Conservation (phyloP, 2,888 invertebrate species). For the Platerodrilus igneus region DNA sequence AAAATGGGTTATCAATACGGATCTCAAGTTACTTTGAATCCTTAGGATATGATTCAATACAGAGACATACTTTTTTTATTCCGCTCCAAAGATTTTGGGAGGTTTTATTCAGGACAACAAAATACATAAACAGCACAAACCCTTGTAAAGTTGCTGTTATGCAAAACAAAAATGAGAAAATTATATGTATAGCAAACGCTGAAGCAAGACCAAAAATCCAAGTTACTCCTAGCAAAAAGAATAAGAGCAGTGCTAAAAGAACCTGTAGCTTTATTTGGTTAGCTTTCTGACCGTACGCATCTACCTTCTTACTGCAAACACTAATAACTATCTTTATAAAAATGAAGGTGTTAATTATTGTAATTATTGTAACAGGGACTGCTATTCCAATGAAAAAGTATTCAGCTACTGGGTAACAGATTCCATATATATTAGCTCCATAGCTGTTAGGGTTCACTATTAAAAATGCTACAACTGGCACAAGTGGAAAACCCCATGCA, state of each 20-base stretch:
- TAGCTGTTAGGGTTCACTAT: conserved; percentile 47
- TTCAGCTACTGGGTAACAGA: conserved; percentile 52
- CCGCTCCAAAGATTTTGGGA: conserved; percentile 50
- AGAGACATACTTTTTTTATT: conserved; percentile 22
- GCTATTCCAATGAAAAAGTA: conserved; percentile 52
- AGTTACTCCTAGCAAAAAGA: conserved; percentile 55
- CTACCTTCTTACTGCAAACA: conserved; percentile 49
- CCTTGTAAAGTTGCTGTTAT: conserved; percentile 53
- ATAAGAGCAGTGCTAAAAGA: conserved; percentile 52
- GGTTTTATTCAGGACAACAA: conserved; percentile 54
- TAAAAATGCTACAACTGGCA: conserved; percentile 50
- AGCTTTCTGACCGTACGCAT: conserved; percentile 48
- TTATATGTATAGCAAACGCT: conserved; percentile 32
- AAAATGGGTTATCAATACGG: too few relatives aligned
- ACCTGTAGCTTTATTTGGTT: conserved; percentile 52
- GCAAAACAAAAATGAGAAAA: conserved; percentile 50
- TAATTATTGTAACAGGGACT: conserved; percentile 50
- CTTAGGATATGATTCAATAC: too few relatives aligned
- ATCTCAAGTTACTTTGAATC: too few relatives aligned
- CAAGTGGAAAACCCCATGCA: conserved; percentile 56
- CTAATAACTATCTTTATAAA: conserved; percentile 52
- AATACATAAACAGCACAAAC: conserved; percentile 54
- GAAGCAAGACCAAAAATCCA: conserved; percentile 55
- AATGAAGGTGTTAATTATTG: conserved; percentile 53
- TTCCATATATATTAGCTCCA: conserved; percentile 45